Percentiles rank a stretch among this genome's conserved stretches.
Evolutionary conservation across 2,888 invertebrate genomes (phyloP).

Genomic region (Microdon myrmicae): DNA sequence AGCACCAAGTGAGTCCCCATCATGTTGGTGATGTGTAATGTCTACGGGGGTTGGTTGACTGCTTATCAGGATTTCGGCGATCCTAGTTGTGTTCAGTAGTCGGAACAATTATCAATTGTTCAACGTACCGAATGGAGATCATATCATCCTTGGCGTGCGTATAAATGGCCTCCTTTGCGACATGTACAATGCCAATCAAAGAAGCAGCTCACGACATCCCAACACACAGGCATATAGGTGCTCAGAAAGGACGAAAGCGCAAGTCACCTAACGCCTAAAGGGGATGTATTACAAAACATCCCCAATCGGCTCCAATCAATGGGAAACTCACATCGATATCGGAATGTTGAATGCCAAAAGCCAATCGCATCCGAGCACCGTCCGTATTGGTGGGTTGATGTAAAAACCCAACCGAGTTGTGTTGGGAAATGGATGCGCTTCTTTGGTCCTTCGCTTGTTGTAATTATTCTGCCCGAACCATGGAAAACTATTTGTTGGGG

Average conservation of each 20-base stretch:
- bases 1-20: slow-evolving; percentile 17
- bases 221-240: slow-evolving; percentile 3
- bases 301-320: slow-evolving; percentile 30
- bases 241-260: slow-evolving; percentile 19
- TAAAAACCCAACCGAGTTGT: too few species aligned
- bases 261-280: slow-evolving; percentile 26
- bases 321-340: slow-evolving; percentile 16
- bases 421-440: slow-evolving; percentile 1
- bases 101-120: slow-evolving; percentile 35
- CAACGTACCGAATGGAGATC: slow-evolving; percentile 12
- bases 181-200: not conserved
- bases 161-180: not conserved
- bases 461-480: too few species aligned
- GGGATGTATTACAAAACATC: slow-evolving; percentile 13
- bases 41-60: slow-evolving; percentile 8
- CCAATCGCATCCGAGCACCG: slow-evolving; percentile 20
- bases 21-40: slow-evolving; percentile 17
- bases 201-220: not conserved
- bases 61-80: slow-evolving; percentile 21
- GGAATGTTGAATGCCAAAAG: slow-evolving; percentile 13
- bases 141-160: not conserved
- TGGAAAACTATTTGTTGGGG: not conserved
- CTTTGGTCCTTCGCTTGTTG: too few species aligned
- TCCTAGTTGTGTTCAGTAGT: slow-evolving; percentile 10
- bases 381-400: slow-evolving; percentile 16